Conservation (phyloP, 1,140 invertebrate species). For the Halesus radiatus region DNA sequence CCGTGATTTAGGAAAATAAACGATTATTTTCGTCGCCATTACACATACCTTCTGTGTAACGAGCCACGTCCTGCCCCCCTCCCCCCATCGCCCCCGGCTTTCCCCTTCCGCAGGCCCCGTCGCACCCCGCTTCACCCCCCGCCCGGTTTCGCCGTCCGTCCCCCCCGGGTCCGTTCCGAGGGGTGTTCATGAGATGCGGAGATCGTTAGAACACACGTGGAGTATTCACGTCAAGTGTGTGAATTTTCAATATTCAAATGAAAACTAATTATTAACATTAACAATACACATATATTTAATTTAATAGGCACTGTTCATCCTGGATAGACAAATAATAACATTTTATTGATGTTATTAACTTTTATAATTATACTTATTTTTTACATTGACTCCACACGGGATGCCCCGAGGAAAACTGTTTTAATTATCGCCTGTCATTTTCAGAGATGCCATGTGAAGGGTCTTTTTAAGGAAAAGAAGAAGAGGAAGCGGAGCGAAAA, state of each 20-base stretch:
- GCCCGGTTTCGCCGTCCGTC: not conserved
- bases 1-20: slow-evolving; percentile 54
- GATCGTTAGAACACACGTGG: slow-evolving; percentile 39
- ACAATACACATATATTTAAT: too few relatives aligned
- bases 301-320: too few relatives aligned
- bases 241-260: not conserved
- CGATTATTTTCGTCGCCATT: slow-evolving; percentile 57
- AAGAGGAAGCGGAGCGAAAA: too few relatives aligned
- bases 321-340: too few relatives aligned
- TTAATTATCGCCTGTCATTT: too few relatives aligned
- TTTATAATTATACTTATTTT: too few relatives aligned
- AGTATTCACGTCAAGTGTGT: slow-evolving; percentile 20
- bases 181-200: slow-evolving; percentile 39
- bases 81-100: slow-evolving; percentile 14
- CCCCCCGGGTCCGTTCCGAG: slow-evolving; percentile 14
- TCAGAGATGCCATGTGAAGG: too few relatives aligned
- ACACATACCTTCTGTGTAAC: slow-evolving; percentile 55
- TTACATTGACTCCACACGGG: too few relatives aligned
- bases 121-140: not conserved
- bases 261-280: too few relatives aligned
- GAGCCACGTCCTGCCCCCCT: slow-evolving; percentile 52
- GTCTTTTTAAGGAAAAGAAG: too few relatives aligned
- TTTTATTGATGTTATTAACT: too few relatives aligned
- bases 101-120: not conserved
- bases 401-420: too few relatives aligned